Base-by-base conservation (phyloP, 2,113 vertebrate genomes). In the Lampris megalopsis region DNA sequence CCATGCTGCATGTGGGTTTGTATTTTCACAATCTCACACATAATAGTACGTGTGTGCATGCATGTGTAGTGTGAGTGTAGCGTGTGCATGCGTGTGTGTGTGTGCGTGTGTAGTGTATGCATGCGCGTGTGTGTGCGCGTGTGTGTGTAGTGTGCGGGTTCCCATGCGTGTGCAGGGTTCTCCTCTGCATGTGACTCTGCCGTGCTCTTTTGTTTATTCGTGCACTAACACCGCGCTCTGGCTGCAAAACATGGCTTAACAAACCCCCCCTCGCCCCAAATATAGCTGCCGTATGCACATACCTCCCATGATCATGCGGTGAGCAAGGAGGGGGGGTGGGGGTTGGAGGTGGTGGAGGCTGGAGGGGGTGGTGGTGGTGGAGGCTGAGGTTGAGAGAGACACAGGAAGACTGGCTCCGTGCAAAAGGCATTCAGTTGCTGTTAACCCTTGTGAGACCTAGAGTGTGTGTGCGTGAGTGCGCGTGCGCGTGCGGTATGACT, bases 261-360 rank as follows among this genome's bases (percentile, higher is more conserved):
- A 83, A 85, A 82, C 82, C 78, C 71, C 85, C 52, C 66, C 66
- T 24, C 40, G 52, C 54, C 63, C 78, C 82, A 85, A 86, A 89
- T 82, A 90, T 80, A 88, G 79, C 80, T 75, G 37, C 80, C 71
- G 63, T 63, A 83, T 79, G 59, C 73, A 24, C 24, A 81, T 81
- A 78, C 75, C 59, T 83, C 74, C 69, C 67, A 75, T 80, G 79
- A 82, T 89, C 77, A 80, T 41, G 75, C 56, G 61, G 49, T 37
- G n/a, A 49, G 53, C 38, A 4, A 58, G 24, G 43, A 13, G 9
- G 45, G 24, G 24, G 24, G 7, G 35, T 56, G 56, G 54, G 63
- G 56, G 70, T 54, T 54, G 73, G 37, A 43, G 54, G 50, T n/a
- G 10, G 24, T 48, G 45, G 35, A 7, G 43, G 43, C 1, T 4